Evolutionary conservation across 2,888 invertebrate genomes (phyloP).

Genomic region (Pasiphila rectangulata): DNA sequence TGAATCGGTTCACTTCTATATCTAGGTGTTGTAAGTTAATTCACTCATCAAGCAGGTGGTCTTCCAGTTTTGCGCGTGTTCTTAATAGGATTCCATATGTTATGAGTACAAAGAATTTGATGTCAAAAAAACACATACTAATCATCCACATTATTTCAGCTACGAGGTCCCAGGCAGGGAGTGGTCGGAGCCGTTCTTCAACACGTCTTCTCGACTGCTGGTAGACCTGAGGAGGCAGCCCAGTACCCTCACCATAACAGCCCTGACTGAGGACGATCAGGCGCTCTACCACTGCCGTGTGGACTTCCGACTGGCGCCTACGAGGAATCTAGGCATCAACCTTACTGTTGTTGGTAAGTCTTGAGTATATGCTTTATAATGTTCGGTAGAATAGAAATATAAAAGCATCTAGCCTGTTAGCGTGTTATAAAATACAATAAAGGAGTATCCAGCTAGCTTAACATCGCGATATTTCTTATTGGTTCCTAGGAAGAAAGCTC

Average conservation of each 20-base stretch:
- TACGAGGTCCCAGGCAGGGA: conserved; percentile 66
- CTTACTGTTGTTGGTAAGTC: conserved; percentile 77
- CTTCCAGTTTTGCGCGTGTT: too few relatives aligned
- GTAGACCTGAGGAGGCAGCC: conserved; percentile 55
- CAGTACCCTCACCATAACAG: conserved; percentile 53
- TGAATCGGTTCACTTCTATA: too few relatives aligned
- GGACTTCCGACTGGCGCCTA: conserved; percentile 80
- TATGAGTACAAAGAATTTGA: too few relatives aligned
- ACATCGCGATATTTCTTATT: too few relatives aligned
- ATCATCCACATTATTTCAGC: conserved; percentile 42
- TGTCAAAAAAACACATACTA: too few relatives aligned
- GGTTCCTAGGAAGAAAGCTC: too few relatives aligned
- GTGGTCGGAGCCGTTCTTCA: conserved; percentile 66
- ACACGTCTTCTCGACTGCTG: conserved; percentile 52
- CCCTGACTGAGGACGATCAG: conserved; percentile 64
- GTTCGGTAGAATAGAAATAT: background rate
- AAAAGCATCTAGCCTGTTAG: too few relatives aligned
- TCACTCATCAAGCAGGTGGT: too few relatives aligned
- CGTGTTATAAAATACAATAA: too few relatives aligned
- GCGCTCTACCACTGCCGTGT: conserved; percentile 81
- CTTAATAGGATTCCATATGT: background rate
- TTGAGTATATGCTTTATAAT: background rate
- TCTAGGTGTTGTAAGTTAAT: too few relatives aligned
- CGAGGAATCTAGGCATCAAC: conserved; percentile 79
- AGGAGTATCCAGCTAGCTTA: too few relatives aligned